These are phyloP conservation scores for Potamarius usumacintae DNA, from an alignment of 2,113 vertebrate species.

Conservation along the genomic window DNA sequence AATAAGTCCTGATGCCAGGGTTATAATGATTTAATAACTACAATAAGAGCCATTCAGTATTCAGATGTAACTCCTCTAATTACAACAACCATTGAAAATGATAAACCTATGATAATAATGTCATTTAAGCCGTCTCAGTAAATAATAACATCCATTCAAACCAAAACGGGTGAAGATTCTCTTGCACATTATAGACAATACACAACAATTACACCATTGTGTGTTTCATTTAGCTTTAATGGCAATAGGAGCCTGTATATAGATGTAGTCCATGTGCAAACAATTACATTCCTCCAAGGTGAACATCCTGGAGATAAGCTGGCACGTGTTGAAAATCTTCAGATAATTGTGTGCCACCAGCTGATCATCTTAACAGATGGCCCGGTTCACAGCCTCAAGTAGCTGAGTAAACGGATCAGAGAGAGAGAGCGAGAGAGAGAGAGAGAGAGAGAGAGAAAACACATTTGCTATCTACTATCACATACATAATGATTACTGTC, in stretches of 20 bases:
- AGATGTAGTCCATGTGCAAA: background rate
- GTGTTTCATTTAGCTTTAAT: background rate
- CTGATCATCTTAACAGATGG: slow-evolving; percentile 23
- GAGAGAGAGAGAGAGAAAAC: slow-evolving; percentile 4
- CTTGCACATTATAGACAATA: background rate
- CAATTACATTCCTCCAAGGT: slow-evolving; percentile 1
- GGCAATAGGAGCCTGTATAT: background rate
- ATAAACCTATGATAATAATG: background rate
- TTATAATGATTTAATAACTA: background rate
- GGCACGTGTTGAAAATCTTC: slow-evolving; percentile 5
- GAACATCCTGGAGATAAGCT: slow-evolving; percentile 1
- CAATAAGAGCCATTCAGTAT: background rate
- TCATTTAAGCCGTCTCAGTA: background rate
- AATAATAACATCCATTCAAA: background rate
- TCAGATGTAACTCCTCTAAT: background rate
- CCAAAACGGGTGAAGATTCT: background rate
- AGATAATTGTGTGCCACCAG: background rate
- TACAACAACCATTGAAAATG: background rate
- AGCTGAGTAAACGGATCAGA: slow-evolving; percentile 5
- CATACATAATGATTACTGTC: background rate
- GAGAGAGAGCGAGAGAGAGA: slow-evolving; percentile 9
- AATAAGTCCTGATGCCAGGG: background rate
- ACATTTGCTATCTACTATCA: background rate
- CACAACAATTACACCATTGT: background rate
- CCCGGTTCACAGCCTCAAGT: background rate